Percentiles rank a stretch among this genome's conserved stretches.
These are phyloP conservation scores for Harpalus rufipes DNA, from an alignment of 2,888 invertebrate species.

Conservation along the genomic window DNA sequence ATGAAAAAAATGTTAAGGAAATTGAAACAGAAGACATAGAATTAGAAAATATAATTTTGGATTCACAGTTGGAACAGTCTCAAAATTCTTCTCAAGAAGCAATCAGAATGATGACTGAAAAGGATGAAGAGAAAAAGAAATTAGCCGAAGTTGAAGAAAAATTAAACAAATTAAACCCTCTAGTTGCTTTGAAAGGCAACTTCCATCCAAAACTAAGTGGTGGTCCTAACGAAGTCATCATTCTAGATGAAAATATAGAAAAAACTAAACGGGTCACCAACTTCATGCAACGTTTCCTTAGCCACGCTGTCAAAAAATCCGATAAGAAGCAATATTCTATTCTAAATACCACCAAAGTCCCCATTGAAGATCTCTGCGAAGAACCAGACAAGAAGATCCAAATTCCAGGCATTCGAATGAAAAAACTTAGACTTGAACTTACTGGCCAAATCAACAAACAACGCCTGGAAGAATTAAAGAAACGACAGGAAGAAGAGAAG, in stretches of 20 bases:
- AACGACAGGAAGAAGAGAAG: conserved; percentile 79
- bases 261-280: conserved; percentile 81
- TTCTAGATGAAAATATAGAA: conserved; percentile 79
- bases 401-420: conserved; percentile 85
- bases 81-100: conserved; percentile 5
- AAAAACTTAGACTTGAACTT: conserved; percentile 85
- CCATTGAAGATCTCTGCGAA: conserved; percentile 74
- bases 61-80: conserved; percentile 34
- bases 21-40: conserved; percentile 38
- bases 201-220: conserved; percentile 79
- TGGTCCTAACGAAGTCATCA: conserved; percentile 80
- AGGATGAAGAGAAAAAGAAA: conserved; percentile 71
- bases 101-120: not conserved
- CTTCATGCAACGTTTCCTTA: conserved; percentile 85
- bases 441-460: conserved; percentile 85
- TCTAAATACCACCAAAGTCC: conserved; percentile 71
- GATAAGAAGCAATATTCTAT: not conserved
- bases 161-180: conserved; percentile 65
- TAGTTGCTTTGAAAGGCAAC: conserved; percentile 68
- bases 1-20: not conserved
- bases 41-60: not conserved
- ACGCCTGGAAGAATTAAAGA: conserved; percentile 85
- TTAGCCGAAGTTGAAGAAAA: conserved; percentile 75
- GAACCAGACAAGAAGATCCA: conserved; percentile 73
- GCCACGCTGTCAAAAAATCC: conserved; percentile 77